Base-by-base conservation (phyloP, 2,888 invertebrate species). In the Mamestra brassicae region DNA sequence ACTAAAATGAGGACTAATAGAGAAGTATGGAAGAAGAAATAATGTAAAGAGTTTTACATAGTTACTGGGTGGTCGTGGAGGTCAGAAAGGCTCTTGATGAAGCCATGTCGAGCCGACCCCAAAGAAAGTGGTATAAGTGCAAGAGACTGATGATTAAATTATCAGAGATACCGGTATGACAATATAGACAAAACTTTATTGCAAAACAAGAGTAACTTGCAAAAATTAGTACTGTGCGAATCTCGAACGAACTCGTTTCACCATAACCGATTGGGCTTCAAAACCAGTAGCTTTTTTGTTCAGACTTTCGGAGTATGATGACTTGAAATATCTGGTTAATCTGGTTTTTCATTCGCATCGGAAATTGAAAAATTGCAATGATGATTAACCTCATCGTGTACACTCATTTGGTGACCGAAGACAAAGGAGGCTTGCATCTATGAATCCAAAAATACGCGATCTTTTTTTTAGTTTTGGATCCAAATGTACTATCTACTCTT, bases 261-360 rank as follows among this genome's bases (percentile, higher is more conserved):
- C 26, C 77, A 58, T 60, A 52, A 15, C 36, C 2, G 42, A 74
- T 50, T n/a, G 4, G 8, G 10, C 42, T 26, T 76, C 26, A 52
- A 75, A 60, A 45, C 52, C 13, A 4, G 57, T 42, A 42, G 13
- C 36, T 60, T 77, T 75, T 74, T 78, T 68, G 77, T 36, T 34
- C 52, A 34, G 5, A 60, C 26, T 67, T 75, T 75, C 68, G 58
- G 52, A 60, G 78, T 38, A 67, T 38, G 45, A 60, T 45, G 74
- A 75, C 68, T 77, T 38, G 15, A 58, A 67, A 77, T 77, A 54
- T 54, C 45, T 38, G 8, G 57, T 61, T 13, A 26, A 65, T 58
- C 76, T 50, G 64, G 64, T 74, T 74, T 55, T 55, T n/a, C 71
- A 71, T 58, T 58, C 38, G 2, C 8, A 47, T 57, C 38, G 26